These are phyloP conservation scores for Pristiophorus japonicus DNA, from an alignment of 2,113 vertebrate species.

Conservation along the genomic window DNA sequence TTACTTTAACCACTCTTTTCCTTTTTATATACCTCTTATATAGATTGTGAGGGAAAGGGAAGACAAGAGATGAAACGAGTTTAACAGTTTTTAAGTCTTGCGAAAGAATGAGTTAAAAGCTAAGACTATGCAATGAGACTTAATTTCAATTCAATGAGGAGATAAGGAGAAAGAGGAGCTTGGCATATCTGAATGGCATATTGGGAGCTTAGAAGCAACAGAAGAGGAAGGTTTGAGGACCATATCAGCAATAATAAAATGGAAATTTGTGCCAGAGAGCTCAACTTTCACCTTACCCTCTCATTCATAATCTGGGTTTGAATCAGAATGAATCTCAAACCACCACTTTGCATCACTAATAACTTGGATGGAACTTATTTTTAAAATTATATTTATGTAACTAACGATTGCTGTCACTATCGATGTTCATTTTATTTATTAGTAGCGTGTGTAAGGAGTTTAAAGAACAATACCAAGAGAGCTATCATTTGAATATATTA, in stretches of 20 bases:
- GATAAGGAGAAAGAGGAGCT: not conserved
- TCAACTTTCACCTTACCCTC: not conserved
- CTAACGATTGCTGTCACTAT: not conserved
- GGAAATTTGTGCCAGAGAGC: not conserved
- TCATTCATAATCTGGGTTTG: too few species aligned
- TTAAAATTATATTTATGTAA: not conserved
- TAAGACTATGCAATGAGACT: too few species aligned
- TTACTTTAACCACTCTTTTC: too few species aligned
- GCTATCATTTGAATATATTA: not conserved
- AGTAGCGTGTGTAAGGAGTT: not conserved
- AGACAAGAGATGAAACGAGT: too few species aligned
- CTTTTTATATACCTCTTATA: too few species aligned
- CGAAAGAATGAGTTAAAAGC: too few species aligned
- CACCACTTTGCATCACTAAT: not conserved
- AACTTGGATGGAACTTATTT: not conserved
- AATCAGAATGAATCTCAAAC: not conserved
- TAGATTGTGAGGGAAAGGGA: too few species aligned
- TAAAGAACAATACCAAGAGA: not conserved
- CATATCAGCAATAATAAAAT: not conserved
- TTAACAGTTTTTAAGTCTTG: too few species aligned
- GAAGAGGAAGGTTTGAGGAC: not conserved
- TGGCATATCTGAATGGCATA: not conserved
- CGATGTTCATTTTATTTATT: not conserved
- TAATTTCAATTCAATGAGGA: too few species aligned
- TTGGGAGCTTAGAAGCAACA: not conserved